Evolutionary conservation across 2,888 invertebrate species (phyloP), one percentile per base, ranked within the genome.

Genomic region (Drosophila prolongata): DNA sequence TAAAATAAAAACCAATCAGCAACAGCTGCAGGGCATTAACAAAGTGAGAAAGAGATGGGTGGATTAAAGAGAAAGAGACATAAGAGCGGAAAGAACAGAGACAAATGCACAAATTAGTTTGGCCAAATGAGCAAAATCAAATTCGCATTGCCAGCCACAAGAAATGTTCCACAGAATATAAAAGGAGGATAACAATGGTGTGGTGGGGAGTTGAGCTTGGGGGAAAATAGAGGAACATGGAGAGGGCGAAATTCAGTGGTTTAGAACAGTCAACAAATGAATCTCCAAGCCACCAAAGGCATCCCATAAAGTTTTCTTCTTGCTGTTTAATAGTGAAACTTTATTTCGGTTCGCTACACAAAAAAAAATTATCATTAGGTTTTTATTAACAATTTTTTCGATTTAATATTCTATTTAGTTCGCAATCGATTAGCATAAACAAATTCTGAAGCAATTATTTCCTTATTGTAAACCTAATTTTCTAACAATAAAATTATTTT

Each of bases 1-100:
- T 79, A 80, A 76, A 79, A 79, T 80, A 75, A 79, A 79, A 79
- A 75, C 78, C 80, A 80, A 79, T 79, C 80, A 80, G 79, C 78
- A 79, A 78, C 79, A 79, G 79, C 79, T 79, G 79, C 75, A 64
- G 61, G 65, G 69, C 69, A 79, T 79, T 79, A 79, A 69, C 64
- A 58, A 38, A 68, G 58, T 47, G 55, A 34, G 54, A 58, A 30
- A 46, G 30, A 49, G 24, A 16, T 10, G 38, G 13, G 49, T n/a
- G 13, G 13, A 35, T 16, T 49, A 34, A 44, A 9, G 2, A 35
- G 30, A 55, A 13, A 50, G 16, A 55, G 37, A 70, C 42, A 3
- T 19, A 10, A 27, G 38, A 14, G 8, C 34, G n/a, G 8, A 6
- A 2, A n/a, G 14, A 44, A 56, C 27, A 54, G 40, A 42, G 70